These are phyloP conservation scores for Podabrus alpinus DNA, from an alignment of 2,888 invertebrate genomes.

Conservation along the genomic window DNA sequence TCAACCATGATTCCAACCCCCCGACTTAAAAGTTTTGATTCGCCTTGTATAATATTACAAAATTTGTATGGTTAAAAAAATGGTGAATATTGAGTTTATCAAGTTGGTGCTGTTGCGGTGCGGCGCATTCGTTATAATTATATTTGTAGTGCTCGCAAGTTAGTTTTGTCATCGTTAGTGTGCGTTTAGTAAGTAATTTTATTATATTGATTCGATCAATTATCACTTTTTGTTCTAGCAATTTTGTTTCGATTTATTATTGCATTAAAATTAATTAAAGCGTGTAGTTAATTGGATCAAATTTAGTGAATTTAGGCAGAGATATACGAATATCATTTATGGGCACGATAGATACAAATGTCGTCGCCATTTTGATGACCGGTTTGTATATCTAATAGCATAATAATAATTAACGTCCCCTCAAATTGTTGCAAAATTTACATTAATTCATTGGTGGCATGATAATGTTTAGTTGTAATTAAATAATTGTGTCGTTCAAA, in stretches of 20 bases:
- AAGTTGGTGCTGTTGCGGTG: not conserved
- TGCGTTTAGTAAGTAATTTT: not conserved
- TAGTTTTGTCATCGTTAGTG: too few relatives aligned
- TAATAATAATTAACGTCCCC: not conserved
- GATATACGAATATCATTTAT: not conserved
- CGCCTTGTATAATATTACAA: too few relatives aligned
- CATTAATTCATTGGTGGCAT: not conserved
- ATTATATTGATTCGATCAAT: not conserved
- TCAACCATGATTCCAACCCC: too few relatives aligned
- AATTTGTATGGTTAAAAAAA: too few relatives aligned
- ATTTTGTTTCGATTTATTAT: not conserved
- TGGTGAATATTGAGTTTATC: too few relatives aligned
- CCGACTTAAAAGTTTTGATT: too few relatives aligned
- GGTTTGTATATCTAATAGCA: not conserved
- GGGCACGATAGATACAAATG: not conserved
- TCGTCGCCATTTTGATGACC: slow-evolving; percentile 1
- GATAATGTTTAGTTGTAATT: not conserved
- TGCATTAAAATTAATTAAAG: not conserved
- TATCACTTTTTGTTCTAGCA: not conserved
- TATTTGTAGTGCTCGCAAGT: too few relatives aligned
- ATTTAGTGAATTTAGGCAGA: not conserved
- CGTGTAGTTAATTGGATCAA: not conserved
- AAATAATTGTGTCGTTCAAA: not conserved
- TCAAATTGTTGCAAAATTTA: not conserved
- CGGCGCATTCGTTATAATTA: too few relatives aligned